Percentiles rank a stretch among this genome's conserved stretches.
Evolutionary conservation across 1,140 invertebrate species (phyloP).

Genomic region (Bombus difficillimus): DNA sequence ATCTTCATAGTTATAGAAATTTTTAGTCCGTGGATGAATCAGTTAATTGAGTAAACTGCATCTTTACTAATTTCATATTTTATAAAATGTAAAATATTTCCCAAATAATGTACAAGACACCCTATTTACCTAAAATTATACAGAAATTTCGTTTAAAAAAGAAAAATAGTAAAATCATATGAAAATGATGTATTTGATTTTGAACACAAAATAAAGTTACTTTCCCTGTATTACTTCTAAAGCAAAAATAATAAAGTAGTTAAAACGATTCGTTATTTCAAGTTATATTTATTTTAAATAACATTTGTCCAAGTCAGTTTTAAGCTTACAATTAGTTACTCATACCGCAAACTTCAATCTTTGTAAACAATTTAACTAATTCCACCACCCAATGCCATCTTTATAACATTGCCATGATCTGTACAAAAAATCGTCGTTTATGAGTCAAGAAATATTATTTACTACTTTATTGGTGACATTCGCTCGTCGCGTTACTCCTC

Average conservation of each 20-base stretch:
- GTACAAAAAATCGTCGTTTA: background rate
- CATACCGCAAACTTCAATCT: background rate
- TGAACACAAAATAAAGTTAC: background rate
- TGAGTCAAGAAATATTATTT: slow-evolving; percentile 17
- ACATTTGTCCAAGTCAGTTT: background rate
- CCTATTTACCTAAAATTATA: too few relatives aligned
- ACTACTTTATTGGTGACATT: background rate
- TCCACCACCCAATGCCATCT: background rate
- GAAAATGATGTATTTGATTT: background rate
- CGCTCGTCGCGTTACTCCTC: background rate
- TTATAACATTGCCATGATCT: background rate
- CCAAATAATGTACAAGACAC: too few relatives aligned
- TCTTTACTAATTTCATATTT: too few relatives aligned
- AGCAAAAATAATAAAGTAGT: background rate
- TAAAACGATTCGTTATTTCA: background rate
- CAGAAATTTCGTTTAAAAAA: background rate
- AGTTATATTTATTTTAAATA: background rate
- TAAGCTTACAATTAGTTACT: background rate
- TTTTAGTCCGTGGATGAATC: too few relatives aligned
- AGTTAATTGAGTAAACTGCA: too few relatives aligned
- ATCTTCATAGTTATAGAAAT: too few relatives aligned
- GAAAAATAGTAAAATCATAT: background rate
- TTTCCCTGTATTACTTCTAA: background rate
- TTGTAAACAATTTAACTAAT: background rate
- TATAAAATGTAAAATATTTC: too few relatives aligned